These are phyloP conservation scores for Jacana jacana DNA, from an alignment of 2,113 vertebrate genomes.

Conservation along the genomic window DNA sequence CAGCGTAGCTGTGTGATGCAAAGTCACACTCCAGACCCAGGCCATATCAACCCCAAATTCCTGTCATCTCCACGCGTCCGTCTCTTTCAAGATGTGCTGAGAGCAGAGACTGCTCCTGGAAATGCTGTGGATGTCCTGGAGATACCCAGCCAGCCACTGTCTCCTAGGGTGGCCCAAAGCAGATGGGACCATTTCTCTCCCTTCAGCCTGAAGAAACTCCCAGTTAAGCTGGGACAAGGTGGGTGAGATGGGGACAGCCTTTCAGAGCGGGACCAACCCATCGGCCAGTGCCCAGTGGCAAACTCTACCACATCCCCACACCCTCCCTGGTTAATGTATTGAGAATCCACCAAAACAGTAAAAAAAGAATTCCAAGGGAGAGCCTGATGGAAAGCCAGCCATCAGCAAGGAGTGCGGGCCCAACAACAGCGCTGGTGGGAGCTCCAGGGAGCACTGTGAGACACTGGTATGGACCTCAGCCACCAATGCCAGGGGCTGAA, in stretches of 20 bases:
- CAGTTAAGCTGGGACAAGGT: background rate
- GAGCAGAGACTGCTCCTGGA: background rate
- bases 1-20: rapidly evolving
- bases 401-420: background rate
- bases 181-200: background rate
- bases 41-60: background rate
- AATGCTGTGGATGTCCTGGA: background rate
- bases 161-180: background rate
- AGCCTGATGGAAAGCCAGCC: background rate
- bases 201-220: background rate
- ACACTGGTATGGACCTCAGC: background rate
- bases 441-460: background rate
- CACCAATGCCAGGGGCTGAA: background rate
- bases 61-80: rapidly evolving
- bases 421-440: background rate
- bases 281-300: background rate
- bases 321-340: background rate
- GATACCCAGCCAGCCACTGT: background rate
- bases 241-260: background rate
- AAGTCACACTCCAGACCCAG: background rate
- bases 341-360: conserved; percentile 1
- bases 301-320: background rate
- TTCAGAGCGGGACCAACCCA: background rate
- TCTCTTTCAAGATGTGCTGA: background rate
- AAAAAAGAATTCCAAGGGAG: background rate